phyloP scores from a whole-genome alignment of 2,888 invertebrate genomes.

The Odontothrips loti region DNA sequence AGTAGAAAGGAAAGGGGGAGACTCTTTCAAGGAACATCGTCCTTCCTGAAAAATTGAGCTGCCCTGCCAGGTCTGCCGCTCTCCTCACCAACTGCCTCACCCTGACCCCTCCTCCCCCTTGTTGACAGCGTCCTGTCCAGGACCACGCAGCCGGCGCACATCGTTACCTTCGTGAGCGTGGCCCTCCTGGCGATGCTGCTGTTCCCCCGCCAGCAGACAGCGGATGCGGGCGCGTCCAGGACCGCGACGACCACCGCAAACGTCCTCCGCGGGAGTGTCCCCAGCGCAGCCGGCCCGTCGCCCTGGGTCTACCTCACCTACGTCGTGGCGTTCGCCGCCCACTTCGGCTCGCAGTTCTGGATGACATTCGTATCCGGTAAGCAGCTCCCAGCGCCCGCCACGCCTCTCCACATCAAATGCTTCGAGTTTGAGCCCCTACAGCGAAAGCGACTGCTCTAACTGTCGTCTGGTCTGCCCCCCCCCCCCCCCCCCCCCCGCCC shows the following conservation, averaged over 20 bases:
- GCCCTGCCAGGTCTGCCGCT: too few species aligned
- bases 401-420: too few species aligned
- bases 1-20: too few species aligned
- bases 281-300: constrained; percentile 35
- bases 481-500: constrained; percentile 37
- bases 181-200: constrained; percentile 52
- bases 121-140: constrained; percentile 61
- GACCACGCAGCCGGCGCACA: constrained; percentile 74
- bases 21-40: too few species aligned
- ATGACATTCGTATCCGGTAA: constrained; percentile 87
- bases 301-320: constrained; percentile 61
- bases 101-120: constrained; percentile 34
- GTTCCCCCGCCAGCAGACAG: constrained; percentile 42
- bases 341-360: constrained; percentile 86
- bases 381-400: constrained; percentile 35
- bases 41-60: too few species aligned
- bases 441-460: too few species aligned
- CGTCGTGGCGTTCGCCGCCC: constrained; percentile 70
- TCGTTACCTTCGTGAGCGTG: constrained; percentile 63
- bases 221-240: constrained; percentile 39
- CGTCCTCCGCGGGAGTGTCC: too few species aligned
- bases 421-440: too few species aligned
- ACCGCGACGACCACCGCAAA: background rate
- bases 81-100: too few species aligned
- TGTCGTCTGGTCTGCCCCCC: background rate